phyloP scores from a whole-genome alignment of 2,113 vertebrate species.

The Lagopus muta region DNA sequence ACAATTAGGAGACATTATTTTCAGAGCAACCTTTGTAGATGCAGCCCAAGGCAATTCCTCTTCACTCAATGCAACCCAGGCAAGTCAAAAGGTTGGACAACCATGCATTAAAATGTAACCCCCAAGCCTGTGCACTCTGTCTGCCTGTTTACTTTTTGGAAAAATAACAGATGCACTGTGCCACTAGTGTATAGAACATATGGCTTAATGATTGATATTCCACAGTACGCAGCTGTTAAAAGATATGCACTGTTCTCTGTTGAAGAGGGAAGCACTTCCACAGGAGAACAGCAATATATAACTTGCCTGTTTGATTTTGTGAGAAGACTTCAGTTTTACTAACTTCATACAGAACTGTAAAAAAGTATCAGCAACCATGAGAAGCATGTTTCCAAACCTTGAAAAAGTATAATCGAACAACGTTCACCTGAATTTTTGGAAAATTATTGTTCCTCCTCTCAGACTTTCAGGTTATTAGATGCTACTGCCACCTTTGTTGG shows the following conservation, averaged over 20 bases:
- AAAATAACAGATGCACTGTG: background rate
- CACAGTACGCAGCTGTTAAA: background rate
- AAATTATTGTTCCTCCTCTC: background rate
- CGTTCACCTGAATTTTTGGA: background rate
- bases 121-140: accelerated
- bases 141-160: background rate
- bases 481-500: background rate
- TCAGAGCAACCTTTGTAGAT: too few species aligned
- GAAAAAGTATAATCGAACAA: background rate
- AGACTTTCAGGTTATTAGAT: background rate
- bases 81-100: too few species aligned
- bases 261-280: background rate
- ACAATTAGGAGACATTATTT: too few species aligned
- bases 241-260: background rate
- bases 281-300: background rate
- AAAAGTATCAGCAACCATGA: background rate
- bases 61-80: too few species aligned
- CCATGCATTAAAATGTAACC: background rate
- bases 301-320: background rate
- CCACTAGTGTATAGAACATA: background rate
- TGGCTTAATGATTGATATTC: background rate
- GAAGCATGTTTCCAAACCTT: background rate
- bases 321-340: background rate
- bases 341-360: background rate
- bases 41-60: too few species aligned